phyloP scores from a whole-genome alignment of 1,140 invertebrate species.

The Sminthurides bifidus region DNA sequence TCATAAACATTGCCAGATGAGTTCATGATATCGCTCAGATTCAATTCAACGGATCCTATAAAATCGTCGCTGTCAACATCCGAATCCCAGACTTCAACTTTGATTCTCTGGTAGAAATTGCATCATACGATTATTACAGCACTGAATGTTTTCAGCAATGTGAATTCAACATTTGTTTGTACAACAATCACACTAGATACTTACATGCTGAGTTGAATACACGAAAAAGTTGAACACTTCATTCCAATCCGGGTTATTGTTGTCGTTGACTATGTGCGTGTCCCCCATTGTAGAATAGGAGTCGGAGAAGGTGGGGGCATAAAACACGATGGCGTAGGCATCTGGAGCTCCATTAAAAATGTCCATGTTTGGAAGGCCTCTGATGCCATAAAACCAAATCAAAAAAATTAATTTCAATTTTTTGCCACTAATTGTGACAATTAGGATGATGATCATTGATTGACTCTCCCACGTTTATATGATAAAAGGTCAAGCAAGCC shows the following conservation, averaged over 20 bases:
- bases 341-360: conserved; percentile 7
- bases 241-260: conserved; percentile 2
- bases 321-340: conserved; percentile 4
- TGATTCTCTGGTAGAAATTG: background rate
- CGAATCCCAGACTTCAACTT: background rate
- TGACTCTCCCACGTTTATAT: too few species aligned
- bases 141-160: background rate
- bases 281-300: background rate
- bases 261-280: background rate
- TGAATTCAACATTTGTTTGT: background rate
- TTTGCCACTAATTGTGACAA: too few species aligned
- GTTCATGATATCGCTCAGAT: background rate
- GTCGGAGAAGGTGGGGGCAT: background rate
- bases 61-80: conserved; percentile 3
- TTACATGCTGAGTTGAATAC: background rate
- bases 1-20: too few species aligned
- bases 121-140: background rate
- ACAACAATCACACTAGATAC: background rate
- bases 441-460: too few species aligned
- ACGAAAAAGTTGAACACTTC: background rate
- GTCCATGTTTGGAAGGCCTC: conserved; percentile 6
- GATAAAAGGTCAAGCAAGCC: too few species aligned
- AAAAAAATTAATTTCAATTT: background rate
- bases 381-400: conserved; percentile 1
- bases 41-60: background rate